Conservation (phyloP, 2,888 invertebrate species). For the Hemistola chrysoprasaria region DNA sequence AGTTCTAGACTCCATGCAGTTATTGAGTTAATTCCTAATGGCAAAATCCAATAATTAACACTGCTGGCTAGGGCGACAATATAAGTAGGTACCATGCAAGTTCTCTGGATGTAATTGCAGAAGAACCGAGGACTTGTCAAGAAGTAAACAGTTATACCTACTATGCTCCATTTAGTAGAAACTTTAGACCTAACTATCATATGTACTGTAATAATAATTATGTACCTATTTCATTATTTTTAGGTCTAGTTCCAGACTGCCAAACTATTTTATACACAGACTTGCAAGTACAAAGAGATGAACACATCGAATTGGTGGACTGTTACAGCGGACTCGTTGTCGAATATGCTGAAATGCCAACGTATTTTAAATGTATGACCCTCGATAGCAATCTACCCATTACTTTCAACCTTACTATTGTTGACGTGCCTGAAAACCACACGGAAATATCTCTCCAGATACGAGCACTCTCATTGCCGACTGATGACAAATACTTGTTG, state of each 20-base stretch:
- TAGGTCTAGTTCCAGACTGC: conserved; percentile 86
- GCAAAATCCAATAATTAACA: too few relatives aligned
- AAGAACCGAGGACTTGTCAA: too few relatives aligned
- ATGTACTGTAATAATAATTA: too few relatives aligned
- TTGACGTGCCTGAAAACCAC: conserved; percentile 49
- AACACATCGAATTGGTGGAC: conserved; percentile 56
- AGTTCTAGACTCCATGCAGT: too few relatives aligned
- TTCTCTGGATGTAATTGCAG: too few relatives aligned
- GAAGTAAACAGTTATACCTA: too few relatives aligned
- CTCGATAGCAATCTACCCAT: conserved; percentile 52
- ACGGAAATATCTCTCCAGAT: conserved; percentile 63
- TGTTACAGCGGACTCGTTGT: conserved; percentile 53
- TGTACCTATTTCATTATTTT: conserved; percentile 44
- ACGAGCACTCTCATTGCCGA: conserved; percentile 79
- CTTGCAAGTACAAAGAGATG: conserved; percentile 79
- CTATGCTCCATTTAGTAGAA: too few relatives aligned
- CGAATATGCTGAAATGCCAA: conserved; percentile 49
- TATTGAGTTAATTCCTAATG: too few relatives aligned
- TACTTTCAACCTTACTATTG: conserved; percentile 61
- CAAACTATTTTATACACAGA: conserved; percentile 85
- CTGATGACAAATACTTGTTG: conserved; percentile 69
- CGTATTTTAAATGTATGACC: conserved; percentile 77
- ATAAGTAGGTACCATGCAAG: too few relatives aligned
- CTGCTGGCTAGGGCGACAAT: too few relatives aligned
- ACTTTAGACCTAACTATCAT: too few relatives aligned